phyloP scores from a whole-genome alignment of 2,113 vertebrate genomes.

The Hemibates koningsi region DNA sequence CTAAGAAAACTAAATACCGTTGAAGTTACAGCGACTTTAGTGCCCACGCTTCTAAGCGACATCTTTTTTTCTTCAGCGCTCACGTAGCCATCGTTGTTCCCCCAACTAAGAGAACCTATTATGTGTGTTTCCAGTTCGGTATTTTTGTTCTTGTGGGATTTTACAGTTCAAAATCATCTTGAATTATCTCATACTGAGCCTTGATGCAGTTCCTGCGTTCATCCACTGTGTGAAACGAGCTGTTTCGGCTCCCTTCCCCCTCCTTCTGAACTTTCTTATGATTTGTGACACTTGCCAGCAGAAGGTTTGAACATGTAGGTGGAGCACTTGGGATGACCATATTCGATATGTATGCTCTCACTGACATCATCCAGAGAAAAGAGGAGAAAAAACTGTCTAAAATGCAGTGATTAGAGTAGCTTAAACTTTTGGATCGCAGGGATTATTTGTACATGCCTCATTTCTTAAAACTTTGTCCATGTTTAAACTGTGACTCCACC shows the following conservation, averaged over 20 bases:
- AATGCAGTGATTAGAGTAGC: not conserved
- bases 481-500: not conserved
- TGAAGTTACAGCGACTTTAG: not conserved
- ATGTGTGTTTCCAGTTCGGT: not conserved
- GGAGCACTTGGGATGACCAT: not conserved
- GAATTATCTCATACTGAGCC: not conserved
- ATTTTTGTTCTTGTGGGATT: not conserved
- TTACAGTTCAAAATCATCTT: not conserved
- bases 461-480: not conserved
- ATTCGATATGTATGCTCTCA: not conserved
- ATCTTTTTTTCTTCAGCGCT: not conserved
- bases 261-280: not conserved
- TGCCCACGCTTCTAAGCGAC: not conserved
- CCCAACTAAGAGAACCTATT: not conserved
- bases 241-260: not conserved
- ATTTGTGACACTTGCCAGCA: not conserved
- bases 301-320: not conserved
- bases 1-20: not conserved
- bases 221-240: rapidly evolving
- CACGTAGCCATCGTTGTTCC: not conserved
- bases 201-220: not conserved
- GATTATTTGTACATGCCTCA: rapidly evolving
- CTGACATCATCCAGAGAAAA: not conserved
- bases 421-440: rapidly evolving
- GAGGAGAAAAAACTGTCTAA: not conserved